Evolutionary conservation across 2,113 vertebrate species (phyloP).

Genomic region (Urocolius indicus): DNA sequence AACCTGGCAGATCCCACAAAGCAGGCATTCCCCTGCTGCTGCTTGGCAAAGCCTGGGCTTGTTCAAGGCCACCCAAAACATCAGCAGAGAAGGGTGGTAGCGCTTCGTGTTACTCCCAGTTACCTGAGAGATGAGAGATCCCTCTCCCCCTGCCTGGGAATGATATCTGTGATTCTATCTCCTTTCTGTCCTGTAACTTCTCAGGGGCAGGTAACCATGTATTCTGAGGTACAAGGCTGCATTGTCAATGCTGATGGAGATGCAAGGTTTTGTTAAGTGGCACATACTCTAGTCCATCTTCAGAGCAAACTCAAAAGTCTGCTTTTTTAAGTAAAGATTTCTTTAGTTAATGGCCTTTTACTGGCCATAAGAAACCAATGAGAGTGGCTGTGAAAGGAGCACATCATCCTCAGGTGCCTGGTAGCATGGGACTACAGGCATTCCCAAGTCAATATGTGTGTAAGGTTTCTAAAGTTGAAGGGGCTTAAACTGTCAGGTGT

Average conservation of each 20-base stretch:
- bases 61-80: background rate
- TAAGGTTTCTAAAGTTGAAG: background rate
- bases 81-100: background rate
- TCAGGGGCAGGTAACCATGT: rapidly evolving
- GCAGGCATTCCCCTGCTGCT: background rate
- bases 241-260: background rate
- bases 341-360: background rate
- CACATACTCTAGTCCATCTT: rapidly evolving
- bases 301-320: background rate
- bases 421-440: background rate
- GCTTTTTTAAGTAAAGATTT: background rate
- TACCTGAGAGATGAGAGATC: background rate
- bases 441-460: background rate
- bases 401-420: background rate
- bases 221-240: background rate
- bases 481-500: background rate
- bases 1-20: background rate
- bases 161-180: background rate
- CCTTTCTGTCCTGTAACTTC: background rate
- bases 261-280: background rate
- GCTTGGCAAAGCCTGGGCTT: background rate
- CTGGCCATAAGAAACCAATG: background rate
- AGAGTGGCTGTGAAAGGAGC: background rate
- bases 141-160: background rate
- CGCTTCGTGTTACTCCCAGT: rapidly evolving